phyloP scores from a whole-genome alignment of 2,797 vertebrate genomes.

The Anas flavirostris region DNA sequence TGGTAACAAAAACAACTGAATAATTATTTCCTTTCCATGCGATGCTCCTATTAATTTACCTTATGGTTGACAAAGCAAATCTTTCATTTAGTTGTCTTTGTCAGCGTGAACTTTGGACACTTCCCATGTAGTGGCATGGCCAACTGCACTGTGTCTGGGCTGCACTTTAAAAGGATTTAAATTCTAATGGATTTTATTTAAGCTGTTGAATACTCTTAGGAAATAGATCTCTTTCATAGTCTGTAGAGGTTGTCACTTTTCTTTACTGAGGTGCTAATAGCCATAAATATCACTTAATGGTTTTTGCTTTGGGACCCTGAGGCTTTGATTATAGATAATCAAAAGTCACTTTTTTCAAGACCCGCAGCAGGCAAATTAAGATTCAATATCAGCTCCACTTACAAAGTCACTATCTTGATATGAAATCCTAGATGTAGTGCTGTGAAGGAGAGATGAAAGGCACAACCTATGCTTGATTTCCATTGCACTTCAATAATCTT shows the following conservation, averaged over 20 bases:
- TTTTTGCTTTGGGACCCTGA: neutral
- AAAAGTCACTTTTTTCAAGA: neutral
- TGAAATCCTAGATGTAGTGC: neutral
- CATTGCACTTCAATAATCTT: conserved; percentile 37
- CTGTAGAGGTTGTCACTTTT: neutral
- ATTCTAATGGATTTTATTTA: neutral
- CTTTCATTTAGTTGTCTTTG: neutral
- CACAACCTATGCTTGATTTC: neutral
- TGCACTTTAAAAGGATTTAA: neutral
- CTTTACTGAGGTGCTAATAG: neutral
- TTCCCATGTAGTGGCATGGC: neutral
- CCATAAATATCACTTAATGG: neutral
- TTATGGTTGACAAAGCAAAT: neutral
- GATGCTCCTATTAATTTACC: neutral
- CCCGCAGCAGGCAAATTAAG: neutral
- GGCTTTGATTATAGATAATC: neutral
- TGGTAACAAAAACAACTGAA: neutral
- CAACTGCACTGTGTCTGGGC: neutral
- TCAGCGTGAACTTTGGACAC: neutral
- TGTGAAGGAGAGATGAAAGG: conserved; percentile 9
- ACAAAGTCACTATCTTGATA: neutral
- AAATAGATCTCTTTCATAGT: neutral
- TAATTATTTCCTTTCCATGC: neutral
- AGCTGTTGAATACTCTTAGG: neutral
- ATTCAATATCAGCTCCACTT: neutral